A percentile compares a stretch with the other conserved stretches of the same genome.
phyloP scores from a whole-genome alignment of 2,888 invertebrate genomes.

The Epistrophella euchroma region DNA sequence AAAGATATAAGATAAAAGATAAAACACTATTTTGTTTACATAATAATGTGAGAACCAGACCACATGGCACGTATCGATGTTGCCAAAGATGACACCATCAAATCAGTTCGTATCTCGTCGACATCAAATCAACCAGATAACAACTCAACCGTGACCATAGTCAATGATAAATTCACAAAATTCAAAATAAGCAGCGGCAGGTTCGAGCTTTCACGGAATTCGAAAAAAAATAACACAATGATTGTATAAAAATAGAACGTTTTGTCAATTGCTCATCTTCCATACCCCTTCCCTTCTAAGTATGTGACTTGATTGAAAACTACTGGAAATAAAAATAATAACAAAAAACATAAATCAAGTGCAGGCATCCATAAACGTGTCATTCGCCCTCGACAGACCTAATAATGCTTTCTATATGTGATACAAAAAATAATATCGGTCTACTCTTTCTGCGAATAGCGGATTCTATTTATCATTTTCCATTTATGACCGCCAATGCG shows the following conservation, averaged over 20 bases:
- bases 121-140: neutral
- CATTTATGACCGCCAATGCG: slow-evolving; percentile 66
- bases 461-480: slow-evolving; percentile 49
- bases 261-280: slow-evolving; percentile 33
- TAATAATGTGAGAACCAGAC: slow-evolving; percentile 8
- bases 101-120: neutral
- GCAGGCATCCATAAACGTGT: slow-evolving; percentile 51
- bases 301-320: slow-evolving; percentile 51
- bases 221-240: neutral
- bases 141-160: slow-evolving; percentile 38
- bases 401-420: slow-evolving; percentile 58
- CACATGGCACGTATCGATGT: neutral
- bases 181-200: neutral
- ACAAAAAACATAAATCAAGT: slow-evolving; percentile 14
- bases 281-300: neutral
- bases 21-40: slow-evolving; percentile 14
- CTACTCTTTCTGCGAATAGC: slow-evolving; percentile 22
- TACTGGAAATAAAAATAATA: slow-evolving; percentile 20
- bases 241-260: slow-evolving; percentile 18
- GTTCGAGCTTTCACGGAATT: slow-evolving; percentile 41
- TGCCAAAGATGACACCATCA: slow-evolving; percentile 2
- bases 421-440: slow-evolving; percentile 17
- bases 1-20: neutral
- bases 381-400: slow-evolving; percentile 48
- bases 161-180: slow-evolving; percentile 20